Base-by-base conservation (phyloP, 1,140 invertebrate genomes). In the Drosophila kurseongensis region DNA sequence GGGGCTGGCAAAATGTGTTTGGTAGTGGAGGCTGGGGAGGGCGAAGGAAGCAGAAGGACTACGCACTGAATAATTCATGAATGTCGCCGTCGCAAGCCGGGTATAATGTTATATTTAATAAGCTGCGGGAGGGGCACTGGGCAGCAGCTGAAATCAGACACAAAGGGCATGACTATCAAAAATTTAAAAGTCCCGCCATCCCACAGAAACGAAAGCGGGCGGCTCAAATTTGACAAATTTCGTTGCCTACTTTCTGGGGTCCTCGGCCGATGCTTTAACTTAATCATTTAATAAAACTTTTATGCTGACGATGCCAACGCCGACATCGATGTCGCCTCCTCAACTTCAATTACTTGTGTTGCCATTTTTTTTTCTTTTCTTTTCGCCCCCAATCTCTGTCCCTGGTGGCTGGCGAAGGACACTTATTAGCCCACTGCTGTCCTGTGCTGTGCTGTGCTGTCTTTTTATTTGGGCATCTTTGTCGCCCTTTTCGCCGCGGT, bases 281-380 rank as follows among this genome's bases (percentile, higher is more conserved):
- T 88, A 86, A 86, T 86, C 83, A 86, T 86, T 86, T 82, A 86
- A 86, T 88, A 86, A 86, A 86, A 86, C 71, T 88, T 86, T 86
- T 86, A 86, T 86, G 83, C 83, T 86, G 83, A 82, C 83, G 48
- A 66, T 60, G 61, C 73, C 67, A 62, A 36, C 66, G 35, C 68
- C 61, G 47, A 41, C 57, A 58, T 79, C 62, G 62, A 74, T 79
- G 60, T 45, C 18, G 29, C 35, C 35, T 45, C 40, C 55, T 56
- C 29, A 14, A 51, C 45, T 52, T 52, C 82, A 75, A 76, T 79
- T 79, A 82, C 79, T 79, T 82, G 66, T 80, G 63, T 82, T 71
- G 66, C 50, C 52, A 62, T 52, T 75, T 62, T 55, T 79, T 59
- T 48, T 56, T 14, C 18, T 38, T n/a, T 52, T 10, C 27, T 23